Base-by-base conservation (phyloP, 2,797 vertebrate genomes). In the Amblyraja radiata region DNA sequence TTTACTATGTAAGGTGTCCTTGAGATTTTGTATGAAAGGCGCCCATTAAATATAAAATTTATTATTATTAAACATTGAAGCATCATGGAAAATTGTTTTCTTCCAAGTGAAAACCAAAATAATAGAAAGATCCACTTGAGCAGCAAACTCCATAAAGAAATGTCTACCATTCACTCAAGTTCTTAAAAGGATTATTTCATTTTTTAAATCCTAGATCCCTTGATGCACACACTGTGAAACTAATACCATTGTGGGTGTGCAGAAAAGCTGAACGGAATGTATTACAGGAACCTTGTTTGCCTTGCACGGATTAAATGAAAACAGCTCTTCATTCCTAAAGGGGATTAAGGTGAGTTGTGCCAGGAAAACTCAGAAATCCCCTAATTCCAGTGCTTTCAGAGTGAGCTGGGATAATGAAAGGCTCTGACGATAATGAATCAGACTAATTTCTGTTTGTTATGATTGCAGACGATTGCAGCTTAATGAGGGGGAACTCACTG, bases 311-410 rank as follows among this genome's bases (percentile, higher is more conserved):
- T 46, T 73, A 74, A 73, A 91, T 73, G 68, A 91, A 88, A 88
- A 68, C 14, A 83, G 68, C 32, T 54, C 90, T 91, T 54, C 39
- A 71, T n/a, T 39, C 90, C 90, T 54, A 25, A 68, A 91, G 65
- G 36, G 90, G 68, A 71, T 74, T 74, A 91, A 91, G 90, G 90
- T 91, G 90, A 91, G 68, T 1, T 46, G 32, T 91, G 90, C 65
- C 90, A 74, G 71, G 90, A 91, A 68, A 71, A 68, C 36, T 39
- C 11, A 73, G 21, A 74, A 91, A 91, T 91, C 39, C 36, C 90
- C 90, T 74, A 91, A 91, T 91, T 46, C 36, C 90, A 71, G 71
- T 91, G 88, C 18, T 39, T 90, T 90, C 88, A 90, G 88, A 90
- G 14, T 16, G 68, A 90, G 88, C 65, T n/a, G 36, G 68, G 90